These are phyloP conservation scores for Merodon equestris DNA, from an alignment of 2,888 invertebrate species.

Conservation along the genomic window DNA sequence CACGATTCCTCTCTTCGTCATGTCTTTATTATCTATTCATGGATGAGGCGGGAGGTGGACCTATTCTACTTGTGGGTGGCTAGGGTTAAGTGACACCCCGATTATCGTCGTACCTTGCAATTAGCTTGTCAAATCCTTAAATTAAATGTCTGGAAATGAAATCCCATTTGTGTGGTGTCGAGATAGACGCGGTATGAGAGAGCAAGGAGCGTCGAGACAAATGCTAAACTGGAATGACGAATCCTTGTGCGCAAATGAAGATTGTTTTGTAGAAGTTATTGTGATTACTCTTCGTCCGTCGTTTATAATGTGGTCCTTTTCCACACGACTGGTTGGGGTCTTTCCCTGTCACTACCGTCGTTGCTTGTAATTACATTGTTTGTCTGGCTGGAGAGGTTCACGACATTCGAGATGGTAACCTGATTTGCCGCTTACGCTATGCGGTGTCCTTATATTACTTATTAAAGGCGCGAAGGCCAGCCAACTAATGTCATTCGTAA, in stretches of 20 bases:
- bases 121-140: constrained; percentile 66
- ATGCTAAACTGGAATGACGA: constrained; percentile 1
- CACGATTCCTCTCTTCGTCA: constrained; percentile 43
- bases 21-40: constrained; percentile 29
- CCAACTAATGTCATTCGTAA: constrained; percentile 46
- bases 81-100: too few species aligned
- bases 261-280: constrained; percentile 62
- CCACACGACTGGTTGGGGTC: not conserved
- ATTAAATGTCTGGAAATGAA: constrained; percentile 65
- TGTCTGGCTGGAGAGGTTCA: constrained; percentile 16
- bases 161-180: constrained; percentile 53
- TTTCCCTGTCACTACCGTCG: constrained; percentile 30
- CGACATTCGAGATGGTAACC: constrained; percentile 3
- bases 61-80: not conserved
- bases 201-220: not conserved
- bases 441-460: constrained; percentile 6
- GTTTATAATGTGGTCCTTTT: not conserved
- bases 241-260: constrained; percentile 60
- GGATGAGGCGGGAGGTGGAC: not conserved
- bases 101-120: constrained; percentile 29
- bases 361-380: constrained; percentile 63
- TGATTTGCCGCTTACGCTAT: not conserved
- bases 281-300: constrained; percentile 45
- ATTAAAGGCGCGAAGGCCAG: constrained; percentile 44
- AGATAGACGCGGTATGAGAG: not conserved